Conservation (phyloP, 2,113 vertebrate species). For the Solea solea region DNA sequence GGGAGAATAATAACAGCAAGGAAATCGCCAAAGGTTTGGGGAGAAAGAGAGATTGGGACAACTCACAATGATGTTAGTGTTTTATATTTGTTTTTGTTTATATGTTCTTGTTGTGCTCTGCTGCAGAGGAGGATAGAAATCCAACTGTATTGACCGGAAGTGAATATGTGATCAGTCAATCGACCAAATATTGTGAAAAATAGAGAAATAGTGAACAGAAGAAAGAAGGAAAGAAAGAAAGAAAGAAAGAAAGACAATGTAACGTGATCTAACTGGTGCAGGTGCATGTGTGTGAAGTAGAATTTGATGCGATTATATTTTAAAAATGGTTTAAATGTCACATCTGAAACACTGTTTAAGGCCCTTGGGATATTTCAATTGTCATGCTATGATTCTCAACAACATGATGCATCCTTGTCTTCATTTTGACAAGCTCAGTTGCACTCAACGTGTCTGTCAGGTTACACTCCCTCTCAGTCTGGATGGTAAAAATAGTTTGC, state of each 20-base stretch:
- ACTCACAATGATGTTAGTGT: too few relatives aligned
- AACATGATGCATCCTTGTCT: slow-evolving; percentile 17
- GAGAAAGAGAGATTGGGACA: too few relatives aligned
- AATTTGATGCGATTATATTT: background rate
- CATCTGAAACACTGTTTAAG: background rate
- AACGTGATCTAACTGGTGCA: slow-evolving; percentile 9
- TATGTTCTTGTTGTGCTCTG: too few relatives aligned
- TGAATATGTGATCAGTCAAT: too few relatives aligned
- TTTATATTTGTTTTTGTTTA: too few relatives aligned
- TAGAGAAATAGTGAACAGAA: too few relatives aligned
- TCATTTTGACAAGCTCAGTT: slow-evolving; percentile 42
- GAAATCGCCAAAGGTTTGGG: too few relatives aligned
- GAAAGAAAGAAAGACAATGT: background rate
- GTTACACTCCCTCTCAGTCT: slow-evolving; percentile 38
- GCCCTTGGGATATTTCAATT: slow-evolving; percentile 22
- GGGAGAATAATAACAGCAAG: too few relatives aligned
- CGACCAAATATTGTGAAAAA: too few relatives aligned
- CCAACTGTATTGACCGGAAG: too few relatives aligned
- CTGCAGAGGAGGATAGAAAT: too few relatives aligned
- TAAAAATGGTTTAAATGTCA: slow-evolving; percentile 10
- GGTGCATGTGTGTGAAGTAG: background rate
- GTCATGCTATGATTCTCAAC: slow-evolving; percentile 20
- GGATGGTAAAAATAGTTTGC: slow-evolving; percentile 36
- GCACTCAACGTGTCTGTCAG: slow-evolving; percentile 36
- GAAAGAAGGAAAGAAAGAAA: too few relatives aligned